These are phyloP conservation scores for Papilio dardanus DNA, from an alignment of 1,140 invertebrate genomes.

Conservation along the genomic window DNA sequence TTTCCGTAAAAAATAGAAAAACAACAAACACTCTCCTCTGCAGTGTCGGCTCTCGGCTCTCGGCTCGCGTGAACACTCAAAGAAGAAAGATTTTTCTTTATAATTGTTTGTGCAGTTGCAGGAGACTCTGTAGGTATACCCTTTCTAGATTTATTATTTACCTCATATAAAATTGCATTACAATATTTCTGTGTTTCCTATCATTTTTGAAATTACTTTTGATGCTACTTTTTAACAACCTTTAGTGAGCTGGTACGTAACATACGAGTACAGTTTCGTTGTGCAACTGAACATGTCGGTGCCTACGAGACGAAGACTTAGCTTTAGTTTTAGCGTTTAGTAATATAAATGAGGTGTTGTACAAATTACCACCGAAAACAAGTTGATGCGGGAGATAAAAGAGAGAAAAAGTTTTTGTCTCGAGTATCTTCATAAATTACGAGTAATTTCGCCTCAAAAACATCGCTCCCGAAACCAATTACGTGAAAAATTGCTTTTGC, in stretches of 20 bases:
- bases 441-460: constrained; percentile 31
- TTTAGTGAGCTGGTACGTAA: background rate
- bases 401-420: constrained; percentile 1
- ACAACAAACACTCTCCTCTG: background rate
- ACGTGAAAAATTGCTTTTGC: constrained; percentile 31
- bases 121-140: background rate
- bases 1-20: background rate
- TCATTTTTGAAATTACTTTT: background rate
- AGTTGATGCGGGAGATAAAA: background rate
- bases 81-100: constrained; percentile 2
- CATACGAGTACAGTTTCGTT: no score
- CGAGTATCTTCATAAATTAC: constrained; percentile 33
- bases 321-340: no score
- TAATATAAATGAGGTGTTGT: background rate
- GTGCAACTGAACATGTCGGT: no score
- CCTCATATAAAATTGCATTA: background rate
- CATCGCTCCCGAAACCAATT: constrained; percentile 27
- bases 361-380: background rate
- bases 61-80: background rate
- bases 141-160: background rate
- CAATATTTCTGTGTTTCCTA: background rate
- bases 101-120: constrained; percentile 3
- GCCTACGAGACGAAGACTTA: no score
- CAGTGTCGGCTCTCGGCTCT: no score
- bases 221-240: background rate